These are phyloP conservation scores for Daubentonia madagascariensis DNA, from an alignment of 2,113 vertebrate species.

Conservation along the genomic window DNA sequence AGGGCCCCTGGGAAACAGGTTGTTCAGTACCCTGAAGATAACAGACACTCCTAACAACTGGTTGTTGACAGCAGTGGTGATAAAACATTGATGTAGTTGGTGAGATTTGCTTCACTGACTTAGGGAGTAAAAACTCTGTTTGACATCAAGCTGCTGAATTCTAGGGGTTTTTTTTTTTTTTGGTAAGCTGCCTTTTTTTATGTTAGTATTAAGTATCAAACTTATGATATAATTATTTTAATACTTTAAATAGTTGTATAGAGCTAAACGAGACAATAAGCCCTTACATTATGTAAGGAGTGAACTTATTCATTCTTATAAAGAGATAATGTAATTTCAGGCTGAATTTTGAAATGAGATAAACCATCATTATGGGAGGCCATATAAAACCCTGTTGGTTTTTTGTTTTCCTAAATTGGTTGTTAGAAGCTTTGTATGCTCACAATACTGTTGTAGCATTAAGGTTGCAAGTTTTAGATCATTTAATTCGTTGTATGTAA, in stretches of 20 bases:
- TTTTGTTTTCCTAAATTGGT: background rate
- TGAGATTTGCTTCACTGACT: background rate
- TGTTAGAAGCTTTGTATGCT: background rate
- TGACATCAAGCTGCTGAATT: background rate
- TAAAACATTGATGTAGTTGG: background rate
- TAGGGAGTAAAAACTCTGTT: background rate
- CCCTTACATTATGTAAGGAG: background rate
- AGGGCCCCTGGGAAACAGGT: background rate
- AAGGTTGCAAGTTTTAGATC: background rate
- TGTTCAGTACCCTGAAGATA: background rate
- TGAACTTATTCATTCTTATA: slow-evolving; percentile 2
- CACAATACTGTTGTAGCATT: background rate
- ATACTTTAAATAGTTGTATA: background rate
- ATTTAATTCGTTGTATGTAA: background rate
- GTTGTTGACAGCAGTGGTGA: background rate
- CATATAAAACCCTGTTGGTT: background rate
- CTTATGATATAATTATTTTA: slow-evolving; percentile 18
- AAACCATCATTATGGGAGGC: background rate
- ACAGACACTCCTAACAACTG: background rate
- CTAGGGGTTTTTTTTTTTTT: background rate
- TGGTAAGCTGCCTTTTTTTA: background rate
- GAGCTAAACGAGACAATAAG: background rate
- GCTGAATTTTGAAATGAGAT: slow-evolving; percentile 22
- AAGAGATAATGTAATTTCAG: slow-evolving; percentile 39
- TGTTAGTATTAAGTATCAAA: background rate